Conservation (phyloP, 2,888 invertebrate species). For the Mellilla xanthometata region DNA sequence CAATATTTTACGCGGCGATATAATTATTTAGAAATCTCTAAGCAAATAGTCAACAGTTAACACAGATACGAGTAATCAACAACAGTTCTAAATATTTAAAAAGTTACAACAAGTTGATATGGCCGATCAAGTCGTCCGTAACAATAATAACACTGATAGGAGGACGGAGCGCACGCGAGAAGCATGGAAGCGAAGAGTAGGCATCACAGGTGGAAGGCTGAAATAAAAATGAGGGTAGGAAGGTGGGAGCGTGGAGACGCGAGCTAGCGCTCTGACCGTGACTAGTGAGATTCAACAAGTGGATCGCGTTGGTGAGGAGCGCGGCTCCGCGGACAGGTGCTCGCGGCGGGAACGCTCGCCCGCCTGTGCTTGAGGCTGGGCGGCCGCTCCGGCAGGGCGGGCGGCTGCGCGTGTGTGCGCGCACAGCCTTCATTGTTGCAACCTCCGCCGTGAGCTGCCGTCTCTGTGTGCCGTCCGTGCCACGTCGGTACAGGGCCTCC, state of each 20-base stretch:
- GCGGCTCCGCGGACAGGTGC: conserved; percentile 54
- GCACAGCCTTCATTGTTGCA: conserved; percentile 40
- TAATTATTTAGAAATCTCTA: conserved; percentile 58
- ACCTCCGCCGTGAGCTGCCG: conserved; percentile 24
- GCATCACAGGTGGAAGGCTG: conserved; percentile 65
- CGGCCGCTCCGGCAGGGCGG: conserved; percentile 33
- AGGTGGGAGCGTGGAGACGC: conserved; percentile 49
- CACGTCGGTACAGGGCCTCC: conserved; percentile 7
- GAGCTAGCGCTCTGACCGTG: conserved; percentile 36
- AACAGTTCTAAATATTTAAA: conserved; percentile 76
- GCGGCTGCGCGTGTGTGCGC: conserved; percentile 29
- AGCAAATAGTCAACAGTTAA: conserved; percentile 79
- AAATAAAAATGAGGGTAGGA: conserved; percentile 36
- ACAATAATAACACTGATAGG: conserved; percentile 66
- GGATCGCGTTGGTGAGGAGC: conserved; percentile 65
- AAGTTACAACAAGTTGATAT: conserved; percentile 71
- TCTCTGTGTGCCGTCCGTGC: conserved; percentile 26
- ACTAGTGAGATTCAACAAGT: conserved; percentile 77
- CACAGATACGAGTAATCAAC: conserved; percentile 76
- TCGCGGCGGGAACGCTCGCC: conserved; percentile 76
- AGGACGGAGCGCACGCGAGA: conserved; percentile 61
- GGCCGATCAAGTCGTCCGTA: conserved; percentile 60
- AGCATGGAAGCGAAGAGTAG: conserved; percentile 56
- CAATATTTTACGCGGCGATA: conserved; percentile 60
- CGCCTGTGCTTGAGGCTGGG: conserved; percentile 62